These are phyloP conservation scores for Heteractis magnifica DNA, from an alignment of 92 coral and sea anemone genomes.

Conservation along the genomic window DNA sequence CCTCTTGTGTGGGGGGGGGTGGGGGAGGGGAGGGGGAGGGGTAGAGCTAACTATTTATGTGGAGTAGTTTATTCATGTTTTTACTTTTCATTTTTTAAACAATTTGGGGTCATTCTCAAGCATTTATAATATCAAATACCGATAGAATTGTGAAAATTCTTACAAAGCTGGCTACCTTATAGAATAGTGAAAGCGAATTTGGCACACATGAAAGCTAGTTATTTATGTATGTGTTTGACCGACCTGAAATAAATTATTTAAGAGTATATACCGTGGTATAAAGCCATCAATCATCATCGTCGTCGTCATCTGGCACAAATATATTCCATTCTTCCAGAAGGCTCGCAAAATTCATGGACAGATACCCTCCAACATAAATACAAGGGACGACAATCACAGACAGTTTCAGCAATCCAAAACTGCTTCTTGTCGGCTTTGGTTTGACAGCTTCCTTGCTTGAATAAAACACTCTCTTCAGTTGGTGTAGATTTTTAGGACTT, in stretches of 20 bases:
- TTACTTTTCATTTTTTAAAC: too few species aligned
- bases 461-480: conserved; percentile 18
- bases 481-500: conserved; percentile 8
- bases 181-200: not conserved
- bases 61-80: too few species aligned
- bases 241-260: not conserved
- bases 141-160: not conserved
- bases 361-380: conserved; percentile 69
- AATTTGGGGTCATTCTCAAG: too few species aligned
- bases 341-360: conserved; percentile 69
- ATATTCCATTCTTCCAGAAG: conserved; percentile 89
- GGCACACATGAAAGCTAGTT: not conserved
- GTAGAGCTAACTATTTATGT: too few species aligned
- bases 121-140: too few species aligned
- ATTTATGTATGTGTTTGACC: not conserved
- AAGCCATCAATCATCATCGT: conserved; percentile 64
- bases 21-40: too few species aligned
- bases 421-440: conserved; percentile 41
- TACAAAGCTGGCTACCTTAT: not conserved
- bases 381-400: conserved; percentile 52
- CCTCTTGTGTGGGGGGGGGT: too few species aligned
- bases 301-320: conserved; percentile 85
- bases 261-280: not conserved
- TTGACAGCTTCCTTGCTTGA: conserved; percentile 32
- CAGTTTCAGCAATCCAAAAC: conserved; percentile 50